Base-by-base conservation (phyloP, 1,140 invertebrate genomes). In the Drosophila lacteicornis region DNA sequence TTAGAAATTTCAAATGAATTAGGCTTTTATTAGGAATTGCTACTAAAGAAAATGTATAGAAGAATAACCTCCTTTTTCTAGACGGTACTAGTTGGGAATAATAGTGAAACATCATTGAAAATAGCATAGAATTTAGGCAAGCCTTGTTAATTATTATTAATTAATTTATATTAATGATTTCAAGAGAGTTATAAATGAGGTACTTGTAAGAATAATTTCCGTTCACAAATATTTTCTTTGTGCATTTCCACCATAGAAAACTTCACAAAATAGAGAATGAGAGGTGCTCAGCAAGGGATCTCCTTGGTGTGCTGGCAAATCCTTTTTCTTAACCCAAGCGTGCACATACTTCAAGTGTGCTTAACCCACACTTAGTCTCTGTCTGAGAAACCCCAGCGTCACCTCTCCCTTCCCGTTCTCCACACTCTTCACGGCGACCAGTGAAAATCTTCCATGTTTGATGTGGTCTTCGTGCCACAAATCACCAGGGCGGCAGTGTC, bases 261-360 rank as follows among this genome's bases (percentile, higher is more conserved):
- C 61, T 51, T 51, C 45, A 49, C 43, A 40, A 56, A 49, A 51
- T 60, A 49, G 25, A 53, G 51, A 40, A 40, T 25, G 53, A 17
- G 45, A 17, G 71, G 27, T 27, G 42, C 25, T 63, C 60, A 58
- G 56, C 38, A 43, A 17, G 49, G 27, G 12, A 50, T 22, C 13
- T 69, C 19, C 58, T 71, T 53, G 57, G 49, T 51, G 66, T 59
- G 57, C 74, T 59, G 60, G 68, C 49, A 87, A 87, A 87, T 87
- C 83, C 83, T 87, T 88, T 87, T 87, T 83, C 80, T 80, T 87
- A 80, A 80, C 71, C 68, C 74, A 78, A 79, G 70, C 79, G 68
- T 70, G 62, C 75, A 81, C 83, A 88, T 80, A 84, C 84, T 80
- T 87, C 80, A 88, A 84, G 80, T 88, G 76, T 86, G 85, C 83